Base-by-base conservation (phyloP, 1,140 invertebrate genomes). In the Aphidius ervi region DNA sequence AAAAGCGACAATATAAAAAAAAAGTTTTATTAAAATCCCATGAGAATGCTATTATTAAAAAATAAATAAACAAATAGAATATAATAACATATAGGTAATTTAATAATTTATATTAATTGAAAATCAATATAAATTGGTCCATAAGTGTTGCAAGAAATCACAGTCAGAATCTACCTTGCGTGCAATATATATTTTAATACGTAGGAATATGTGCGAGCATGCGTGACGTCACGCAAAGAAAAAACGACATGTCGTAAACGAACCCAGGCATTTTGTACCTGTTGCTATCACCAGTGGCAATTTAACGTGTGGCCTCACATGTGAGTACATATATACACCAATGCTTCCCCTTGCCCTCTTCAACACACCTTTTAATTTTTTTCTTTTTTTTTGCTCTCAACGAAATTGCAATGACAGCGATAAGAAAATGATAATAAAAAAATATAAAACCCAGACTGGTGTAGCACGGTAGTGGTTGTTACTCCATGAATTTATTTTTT, bases 401-500 rank as follows among this genome's bases (percentile, higher is more conserved):
- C 20, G 47, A 20, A 31, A 49, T 31, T 23, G 31, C 31, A 16
- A 6, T 9, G 4, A 39, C 23, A 47, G 42, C 46, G 20, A 37
- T 43, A 5, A 31, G 41, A 59, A 37, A 41, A 56, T 23, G 59
- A 61, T 56, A 56, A 61, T 47, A 56, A 20, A 46, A 39, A 42
- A n/a, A 31, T 42, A 48, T 46, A 56, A 46, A 31, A 47, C 43
- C 20, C 8, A 31, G 16, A 42, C 6, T 42, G 16, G 62, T 47
- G 62, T 63, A 63, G 62, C 62, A 63, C 62, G 57, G 62, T 63
- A 63, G 62, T 63, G 46, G 56, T 23, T 47, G 23, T 31, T 31
- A 31, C 23, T 31, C 4, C 23, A 31, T 31, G 23, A 31, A 31
- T 31, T 31, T 31, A 3, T 31, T 31, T 31, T 31, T 31, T 31